Evolutionary conservation across 2,888 invertebrate species (phyloP), one percentile per base, ranked within the genome.

Genomic region (Spisula subtruncata): DNA sequence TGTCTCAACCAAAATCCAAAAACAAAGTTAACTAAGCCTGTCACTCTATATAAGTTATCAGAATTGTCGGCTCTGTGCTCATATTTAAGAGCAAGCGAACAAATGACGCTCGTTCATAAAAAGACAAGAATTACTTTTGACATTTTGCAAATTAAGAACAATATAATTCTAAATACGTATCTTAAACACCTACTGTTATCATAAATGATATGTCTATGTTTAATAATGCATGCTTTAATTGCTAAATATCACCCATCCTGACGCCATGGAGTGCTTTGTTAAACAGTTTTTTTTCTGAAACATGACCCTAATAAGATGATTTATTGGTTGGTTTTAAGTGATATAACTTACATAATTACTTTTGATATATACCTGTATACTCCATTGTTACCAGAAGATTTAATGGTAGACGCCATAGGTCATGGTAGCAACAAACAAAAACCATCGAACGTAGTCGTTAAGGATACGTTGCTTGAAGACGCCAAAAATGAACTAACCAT

Each of bases 271-370:
- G 75, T 35, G 75, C 75, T 75, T 75, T 75, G 75, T 75, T 75
- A 75, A 32, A 32, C 75, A 75, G 75, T 35, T 75, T 75, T n/a
- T n/a, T 75, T 75, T 75, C 75, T 35, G 32, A 32, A 75, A 75
- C 75, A 75, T 75, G 75, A 75, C 75, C 75, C 35, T 75, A 75
- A 75, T 32, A 75, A 75, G 75, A 75, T 75, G 75, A 75, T 75
- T 32, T 32, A 75, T 35, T 18, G 14, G 32, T 32, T 75, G 12
- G 75, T 25, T 75, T 75, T 35, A 75, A 75, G 75, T 35, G 25
- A 75, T 25, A 35, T 75, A 75, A 25, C 32, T 75, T 75, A 75
- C 35, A 75, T 75, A 32, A 32, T 75, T 75, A 71, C 5, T 35
- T 16, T 14, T 75, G 75, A 75, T 75, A 35, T 75, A 75, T 75